Conservation (phyloP, 2,113 vertebrate species). For the Verasper variegatus region DNA sequence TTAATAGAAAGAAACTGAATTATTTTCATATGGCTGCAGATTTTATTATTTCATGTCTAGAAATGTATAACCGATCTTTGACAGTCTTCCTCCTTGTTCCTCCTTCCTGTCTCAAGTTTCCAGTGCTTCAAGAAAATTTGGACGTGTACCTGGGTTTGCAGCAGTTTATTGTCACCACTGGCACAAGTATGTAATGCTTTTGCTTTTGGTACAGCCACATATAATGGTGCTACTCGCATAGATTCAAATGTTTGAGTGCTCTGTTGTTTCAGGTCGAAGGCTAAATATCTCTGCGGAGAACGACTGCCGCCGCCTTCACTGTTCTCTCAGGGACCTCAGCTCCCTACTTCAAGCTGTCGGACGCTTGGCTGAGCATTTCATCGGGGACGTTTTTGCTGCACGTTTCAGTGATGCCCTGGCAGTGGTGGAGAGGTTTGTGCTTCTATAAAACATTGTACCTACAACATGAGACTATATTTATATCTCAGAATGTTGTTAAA, state of each 20-base stretch:
- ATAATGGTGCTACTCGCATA: neutral
- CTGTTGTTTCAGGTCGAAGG: conserved; percentile 84
- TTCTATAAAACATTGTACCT: neutral
- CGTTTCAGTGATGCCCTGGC: conserved; percentile 92
- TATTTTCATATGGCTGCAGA: too few relatives aligned
- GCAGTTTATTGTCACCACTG: conserved; percentile 92
- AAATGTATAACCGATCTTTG: neutral
- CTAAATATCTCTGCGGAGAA: conserved; percentile 96
- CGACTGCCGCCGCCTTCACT: conserved; percentile 94
- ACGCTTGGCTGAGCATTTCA: conserved; percentile 94
- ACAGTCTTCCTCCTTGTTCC: neutral
- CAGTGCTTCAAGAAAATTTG: conserved; percentile 96
- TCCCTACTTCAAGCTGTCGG: conserved; percentile 95
- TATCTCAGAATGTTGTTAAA: too few relatives aligned
- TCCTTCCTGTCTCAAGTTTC: conserved; percentile 86
- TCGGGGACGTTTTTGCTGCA: conserved; percentile 90
- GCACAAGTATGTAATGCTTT: conserved; percentile 85
- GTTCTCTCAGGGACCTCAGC: conserved; percentile 94
- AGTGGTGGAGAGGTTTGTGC: conserved; percentile 91
- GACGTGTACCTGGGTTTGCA: conserved; percentile 96
- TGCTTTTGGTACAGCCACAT: neutral
- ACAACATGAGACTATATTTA: neutral
- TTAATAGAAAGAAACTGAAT: neutral
- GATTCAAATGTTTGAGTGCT: neutral
- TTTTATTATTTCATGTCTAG: neutral